A percentile compares a stretch with the other conserved stretches of the same genome.
phyloP scores from a whole-genome alignment of 2,113 vertebrate species.

The Himantopus leucocephalus region DNA sequence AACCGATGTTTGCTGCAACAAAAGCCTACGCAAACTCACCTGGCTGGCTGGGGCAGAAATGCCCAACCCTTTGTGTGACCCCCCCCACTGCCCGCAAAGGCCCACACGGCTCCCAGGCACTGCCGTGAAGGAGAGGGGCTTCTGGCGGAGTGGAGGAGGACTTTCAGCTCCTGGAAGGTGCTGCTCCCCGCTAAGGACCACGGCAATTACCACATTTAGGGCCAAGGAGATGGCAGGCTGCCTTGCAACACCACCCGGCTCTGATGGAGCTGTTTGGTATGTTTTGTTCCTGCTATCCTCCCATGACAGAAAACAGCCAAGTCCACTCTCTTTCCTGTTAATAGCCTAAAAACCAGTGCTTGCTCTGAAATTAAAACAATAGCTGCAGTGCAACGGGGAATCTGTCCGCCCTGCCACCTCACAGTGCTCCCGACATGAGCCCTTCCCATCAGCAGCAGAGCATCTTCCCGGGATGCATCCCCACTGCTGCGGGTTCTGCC shows the following conservation, averaged over 20 bases:
- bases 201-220: fast-evolving
- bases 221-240: not conserved
- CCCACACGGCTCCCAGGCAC: fast-evolving
- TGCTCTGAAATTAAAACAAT: not conserved
- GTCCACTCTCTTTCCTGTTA: not conserved
- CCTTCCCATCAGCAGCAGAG: not conserved
- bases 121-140: not conserved
- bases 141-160: not conserved
- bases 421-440: fast-evolving
- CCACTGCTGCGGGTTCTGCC: not conserved
- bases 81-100: not conserved
- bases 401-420: fast-evolving
- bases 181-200: not conserved
- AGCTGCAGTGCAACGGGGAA: not conserved
- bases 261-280: not conserved
- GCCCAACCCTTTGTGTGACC: fast-evolving
- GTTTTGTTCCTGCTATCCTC: not conserved
- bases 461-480: not conserved
- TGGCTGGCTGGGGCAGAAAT: not conserved
- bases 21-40: not conserved
- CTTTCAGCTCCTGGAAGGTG: not conserved
- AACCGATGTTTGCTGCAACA: not conserved
- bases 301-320: not conserved
- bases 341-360: not conserved
- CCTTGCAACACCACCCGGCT: not conserved